phyloP scores from a whole-genome alignment of 2,797 vertebrate species.

The Limosa lapponica region DNA sequence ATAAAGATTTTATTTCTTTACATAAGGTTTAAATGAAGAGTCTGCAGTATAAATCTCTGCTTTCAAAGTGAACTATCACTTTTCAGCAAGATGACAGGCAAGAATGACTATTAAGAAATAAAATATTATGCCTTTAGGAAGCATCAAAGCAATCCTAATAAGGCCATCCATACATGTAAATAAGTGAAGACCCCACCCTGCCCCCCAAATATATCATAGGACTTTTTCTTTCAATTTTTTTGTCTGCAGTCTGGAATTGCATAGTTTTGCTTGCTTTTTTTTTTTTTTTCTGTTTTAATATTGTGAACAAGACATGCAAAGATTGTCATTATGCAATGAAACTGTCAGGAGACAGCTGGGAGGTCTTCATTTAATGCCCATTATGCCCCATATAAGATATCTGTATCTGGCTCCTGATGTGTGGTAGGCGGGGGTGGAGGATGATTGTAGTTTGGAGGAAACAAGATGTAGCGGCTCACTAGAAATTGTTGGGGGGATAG shows the following conservation, averaged over 20 bases:
- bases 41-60: slow-evolving; percentile 40
- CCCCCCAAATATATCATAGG: background rate
- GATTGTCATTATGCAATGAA: slow-evolving; percentile 31
- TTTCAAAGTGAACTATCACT: slow-evolving; percentile 64
- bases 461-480: slow-evolving; percentile 6
- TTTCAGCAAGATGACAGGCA: slow-evolving; percentile 55
- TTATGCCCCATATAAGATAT: slow-evolving; percentile 38
- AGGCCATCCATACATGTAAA: background rate
- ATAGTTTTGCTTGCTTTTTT: background rate
- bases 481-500: background rate
- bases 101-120: slow-evolving; percentile 19
- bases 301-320: background rate
- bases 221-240: background rate
- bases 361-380: slow-evolving; percentile 49
- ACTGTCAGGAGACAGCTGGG: slow-evolving; percentile 55
- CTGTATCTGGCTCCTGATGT: slow-evolving; percentile 9
- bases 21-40: slow-evolving; percentile 73
- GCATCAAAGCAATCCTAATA: background rate
- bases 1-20: slow-evolving; percentile 76
- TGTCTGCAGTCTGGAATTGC: background rate
- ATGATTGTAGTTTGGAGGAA: background rate
- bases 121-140: slow-evolving; percentile 38
- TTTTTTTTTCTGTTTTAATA: background rate
- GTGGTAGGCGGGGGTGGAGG: background rate
- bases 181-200: background rate